These are phyloP conservation scores for Podarcis cretensis DNA, from an alignment of 2,113 vertebrate species.

Conservation along the genomic window DNA sequence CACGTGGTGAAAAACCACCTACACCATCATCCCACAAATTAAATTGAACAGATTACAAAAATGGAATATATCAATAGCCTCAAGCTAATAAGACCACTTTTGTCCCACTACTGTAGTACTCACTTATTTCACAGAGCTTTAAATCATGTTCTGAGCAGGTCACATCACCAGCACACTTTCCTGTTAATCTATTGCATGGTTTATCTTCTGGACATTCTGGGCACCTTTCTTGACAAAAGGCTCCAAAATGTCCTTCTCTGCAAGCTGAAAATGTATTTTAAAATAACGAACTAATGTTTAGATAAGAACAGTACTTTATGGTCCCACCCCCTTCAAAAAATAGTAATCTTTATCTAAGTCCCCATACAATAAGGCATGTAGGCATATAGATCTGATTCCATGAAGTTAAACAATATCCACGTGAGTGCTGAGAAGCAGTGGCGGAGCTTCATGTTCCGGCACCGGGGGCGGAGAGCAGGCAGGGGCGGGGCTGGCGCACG, in stretches of 20 bases:
- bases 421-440: not conserved
- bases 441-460: too few species aligned
- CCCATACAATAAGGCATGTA: not conserved
- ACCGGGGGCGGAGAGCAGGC: too few species aligned
- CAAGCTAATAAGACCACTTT: constrained; percentile 29
- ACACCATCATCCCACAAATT: not conserved
- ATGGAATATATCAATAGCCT: constrained; percentile 34
- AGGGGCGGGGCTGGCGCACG: too few species aligned
- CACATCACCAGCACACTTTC: constrained; percentile 44
- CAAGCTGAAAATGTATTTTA: constrained; percentile 30
- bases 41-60: constrained; percentile 45
- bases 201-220: not conserved
- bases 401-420: not conserved
- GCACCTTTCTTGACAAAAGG: constrained; percentile 26
- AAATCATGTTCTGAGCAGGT: constrained; percentile 17
- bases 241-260: constrained; percentile 28
- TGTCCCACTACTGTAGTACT: constrained; percentile 15
- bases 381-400: not conserved
- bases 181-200: constrained; percentile 28
- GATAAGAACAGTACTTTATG: not conserved
- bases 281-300: not conserved
- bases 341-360: not conserved
- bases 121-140: constrained; percentile 44
- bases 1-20: too few species aligned
- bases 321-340: not conserved